phyloP scores from a whole-genome alignment of 1,140 invertebrate genomes.

The Epicauta chinensis region DNA sequence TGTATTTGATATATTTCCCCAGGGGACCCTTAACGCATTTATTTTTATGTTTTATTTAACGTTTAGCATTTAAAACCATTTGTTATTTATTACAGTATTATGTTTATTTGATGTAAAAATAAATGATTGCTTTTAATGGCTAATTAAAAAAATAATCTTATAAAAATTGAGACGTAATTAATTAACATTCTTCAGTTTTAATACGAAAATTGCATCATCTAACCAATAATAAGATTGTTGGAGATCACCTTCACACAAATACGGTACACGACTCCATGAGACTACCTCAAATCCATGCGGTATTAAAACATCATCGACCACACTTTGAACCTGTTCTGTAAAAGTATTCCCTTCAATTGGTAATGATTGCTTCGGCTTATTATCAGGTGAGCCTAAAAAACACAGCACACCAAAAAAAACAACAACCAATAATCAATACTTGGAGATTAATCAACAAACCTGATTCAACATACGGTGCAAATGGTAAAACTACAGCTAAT shows the following conservation, averaged over 20 bases:
- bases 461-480: slow-evolving; percentile 84
- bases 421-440: background rate
- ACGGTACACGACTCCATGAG: slow-evolving; percentile 79
- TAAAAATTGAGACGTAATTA: no score
- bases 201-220: slow-evolving; percentile 76
- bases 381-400: slow-evolving; percentile 51
- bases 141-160: no score
- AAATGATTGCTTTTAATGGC: no score
- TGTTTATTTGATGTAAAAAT: no score
- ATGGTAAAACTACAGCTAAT: slow-evolving; percentile 81
- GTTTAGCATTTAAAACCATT: no score
- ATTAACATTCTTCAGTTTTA: slow-evolving; percentile 43
- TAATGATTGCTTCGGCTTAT: slow-evolving; percentile 66
- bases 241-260: slow-evolving; percentile 92
- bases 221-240: slow-evolving; percentile 86
- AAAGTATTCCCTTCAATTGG: slow-evolving; percentile 62
- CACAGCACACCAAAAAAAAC: background rate
- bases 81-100: no score
- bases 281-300: slow-evolving; percentile 67
- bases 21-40: no score
- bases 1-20: no score
- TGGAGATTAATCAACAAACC: slow-evolving; percentile 39
- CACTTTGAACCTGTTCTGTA: slow-evolving; percentile 69
- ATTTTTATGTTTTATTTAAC: no score
- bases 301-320: slow-evolving; percentile 62